These are phyloP conservation scores for Cyprinodon variegatus DNA, from an alignment of 2,113 vertebrate genomes.

Conservation along the genomic window DNA sequence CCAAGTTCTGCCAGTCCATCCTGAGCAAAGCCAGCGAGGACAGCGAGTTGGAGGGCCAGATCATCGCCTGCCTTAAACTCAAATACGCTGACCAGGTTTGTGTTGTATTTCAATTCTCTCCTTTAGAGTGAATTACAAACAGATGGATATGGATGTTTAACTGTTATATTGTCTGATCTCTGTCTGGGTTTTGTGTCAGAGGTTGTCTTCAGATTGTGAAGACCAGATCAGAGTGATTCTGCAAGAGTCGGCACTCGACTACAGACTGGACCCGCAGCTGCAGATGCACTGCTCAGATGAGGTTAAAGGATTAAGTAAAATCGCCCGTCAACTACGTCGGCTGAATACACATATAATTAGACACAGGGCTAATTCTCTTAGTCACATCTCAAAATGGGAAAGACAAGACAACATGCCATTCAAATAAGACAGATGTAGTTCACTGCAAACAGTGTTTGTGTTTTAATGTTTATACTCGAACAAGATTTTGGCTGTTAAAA, in stretches of 20 bases:
- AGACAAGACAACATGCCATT: too few species aligned
- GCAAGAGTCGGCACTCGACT: conserved; percentile 95
- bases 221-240: conserved; percentile 95
- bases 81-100: conserved; percentile 94
- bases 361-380: too few species aligned
- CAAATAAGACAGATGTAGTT: too few species aligned
- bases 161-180: conserved; percentile 23
- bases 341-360: too few species aligned
- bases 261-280: conserved; percentile 94
- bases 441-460: too few species aligned
- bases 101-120: too few species aligned
- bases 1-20: conserved; percentile 95
- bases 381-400: too few species aligned
- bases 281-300: conserved; percentile 95
- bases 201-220: conserved; percentile 93
- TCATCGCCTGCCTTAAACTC: conserved; percentile 94
- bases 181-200: conserved; percentile 71
- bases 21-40: conserved; percentile 92
- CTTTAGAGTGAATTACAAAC: background rate
- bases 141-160: background rate
- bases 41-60: conserved; percentile 92
- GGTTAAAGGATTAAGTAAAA: conserved; percentile 53
- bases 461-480: too few species aligned
- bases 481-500: too few species aligned
- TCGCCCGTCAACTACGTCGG: too few species aligned